Evolutionary conservation across 1,140 invertebrate species (phyloP).

Genomic region (Sipha flava): DNA sequence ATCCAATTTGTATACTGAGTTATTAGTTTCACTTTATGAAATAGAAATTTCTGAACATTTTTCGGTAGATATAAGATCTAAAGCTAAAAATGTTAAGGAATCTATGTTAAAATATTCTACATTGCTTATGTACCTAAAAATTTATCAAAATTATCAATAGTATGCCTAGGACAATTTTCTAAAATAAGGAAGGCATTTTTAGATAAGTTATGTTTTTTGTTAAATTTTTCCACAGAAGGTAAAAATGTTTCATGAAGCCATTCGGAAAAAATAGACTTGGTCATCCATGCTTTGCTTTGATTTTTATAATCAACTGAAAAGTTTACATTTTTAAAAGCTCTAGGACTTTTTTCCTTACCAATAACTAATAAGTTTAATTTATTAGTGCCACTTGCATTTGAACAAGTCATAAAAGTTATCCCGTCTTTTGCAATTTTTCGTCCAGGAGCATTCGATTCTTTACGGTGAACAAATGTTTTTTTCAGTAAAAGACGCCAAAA

Average conservation of each 20-base stretch:
- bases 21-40: background rate
- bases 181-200: background rate
- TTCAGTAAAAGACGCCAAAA: too few species aligned
- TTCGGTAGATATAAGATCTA: background rate
- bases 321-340: conserved; percentile 38
- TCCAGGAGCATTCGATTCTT: conserved; percentile 38
- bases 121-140: background rate
- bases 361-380: conserved; percentile 41
- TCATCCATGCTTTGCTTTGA: conserved; percentile 38
- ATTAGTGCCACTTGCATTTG: conserved; percentile 42
- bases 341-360: too few species aligned
- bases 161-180: background rate
- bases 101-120: background rate
- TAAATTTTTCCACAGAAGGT: background rate
- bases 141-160: background rate
- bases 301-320: conserved; percentile 40
- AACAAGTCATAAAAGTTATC: conserved; percentile 43
- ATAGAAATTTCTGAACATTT: background rate
- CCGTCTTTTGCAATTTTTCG: conserved; percentile 42
- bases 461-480: conserved; percentile 39
- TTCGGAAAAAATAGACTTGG: conserved; percentile 35
- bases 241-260: background rate
- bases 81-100: background rate
- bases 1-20: background rate
- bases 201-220: background rate